A percentile compares a stretch with the other conserved stretches of the same genome.
These are phyloP conservation scores for Kryphioiulus occultus DNA, from an alignment of 2,888 invertebrate species.

Conservation along the genomic window DNA sequence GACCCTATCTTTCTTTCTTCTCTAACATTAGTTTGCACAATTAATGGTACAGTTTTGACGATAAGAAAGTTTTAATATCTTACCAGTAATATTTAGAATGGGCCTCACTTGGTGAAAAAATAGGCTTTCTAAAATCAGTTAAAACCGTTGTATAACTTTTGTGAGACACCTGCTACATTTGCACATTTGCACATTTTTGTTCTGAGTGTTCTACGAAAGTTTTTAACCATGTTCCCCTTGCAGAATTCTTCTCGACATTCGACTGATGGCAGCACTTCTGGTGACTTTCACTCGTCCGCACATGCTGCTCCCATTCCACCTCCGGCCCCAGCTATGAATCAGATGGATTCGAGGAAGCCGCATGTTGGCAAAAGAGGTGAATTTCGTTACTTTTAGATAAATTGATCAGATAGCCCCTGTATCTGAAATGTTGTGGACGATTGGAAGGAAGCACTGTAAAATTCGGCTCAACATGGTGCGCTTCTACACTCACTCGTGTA, in stretches of 20 bases:
- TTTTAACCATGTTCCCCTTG: background rate
- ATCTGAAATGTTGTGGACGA: background rate
- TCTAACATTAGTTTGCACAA: background rate
- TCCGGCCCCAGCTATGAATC: conserved; percentile 66
- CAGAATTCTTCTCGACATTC: conserved; percentile 43
- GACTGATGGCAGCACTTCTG: conserved; percentile 51
- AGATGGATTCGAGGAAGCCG: conserved; percentile 79
- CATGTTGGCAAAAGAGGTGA: conserved; percentile 93
- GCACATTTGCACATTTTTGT: too few relatives aligned
- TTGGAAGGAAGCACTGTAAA: background rate
- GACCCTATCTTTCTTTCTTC: conserved; percentile 33
- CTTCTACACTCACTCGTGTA: background rate
- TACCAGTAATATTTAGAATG: background rate
- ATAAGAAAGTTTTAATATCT: too few relatives aligned
- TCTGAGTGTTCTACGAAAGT: too few relatives aligned
- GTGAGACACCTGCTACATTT: too few relatives aligned
- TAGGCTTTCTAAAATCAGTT: too few relatives aligned
- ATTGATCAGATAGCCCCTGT: background rate
- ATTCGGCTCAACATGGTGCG: background rate
- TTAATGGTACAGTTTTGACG: too few relatives aligned
- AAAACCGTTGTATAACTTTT: too few relatives aligned
- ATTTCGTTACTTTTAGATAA: conserved; percentile 83
- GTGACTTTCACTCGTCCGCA: conserved; percentile 14
- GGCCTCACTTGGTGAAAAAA: background rate
- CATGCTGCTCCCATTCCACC: conserved; percentile 51